These are phyloP conservation scores for Tetraodon nigroviridis DNA, from an alignment of 2,113 vertebrate species.

Conservation along the genomic window DNA sequence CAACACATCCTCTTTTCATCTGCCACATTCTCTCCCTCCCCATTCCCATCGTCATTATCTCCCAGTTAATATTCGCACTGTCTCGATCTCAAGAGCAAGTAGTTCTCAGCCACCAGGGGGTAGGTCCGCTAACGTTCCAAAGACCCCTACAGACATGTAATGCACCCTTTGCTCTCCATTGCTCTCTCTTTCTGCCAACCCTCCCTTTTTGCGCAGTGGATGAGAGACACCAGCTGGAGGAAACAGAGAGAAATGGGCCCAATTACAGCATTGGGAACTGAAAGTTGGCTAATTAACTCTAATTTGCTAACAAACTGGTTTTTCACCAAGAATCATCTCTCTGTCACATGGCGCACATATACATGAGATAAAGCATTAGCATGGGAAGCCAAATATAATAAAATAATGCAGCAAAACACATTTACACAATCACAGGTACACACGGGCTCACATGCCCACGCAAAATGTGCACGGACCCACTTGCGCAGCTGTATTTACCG, in stretches of 20 bases:
- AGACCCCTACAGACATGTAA: slow-evolving; percentile 63
- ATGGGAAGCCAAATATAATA: slow-evolving; percentile 21
- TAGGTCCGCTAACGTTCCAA: slow-evolving; percentile 43
- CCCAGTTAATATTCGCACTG: slow-evolving; percentile 63
- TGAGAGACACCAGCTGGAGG: slow-evolving; percentile 77
- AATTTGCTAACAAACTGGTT: slow-evolving; percentile 81
- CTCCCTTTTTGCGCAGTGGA: slow-evolving; percentile 57
- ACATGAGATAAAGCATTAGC: slow-evolving; percentile 28
- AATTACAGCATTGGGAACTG: slow-evolving; percentile 76
- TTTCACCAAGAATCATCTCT: slow-evolving; percentile 70
- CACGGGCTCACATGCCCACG: slow-evolving; percentile 39
- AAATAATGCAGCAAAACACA: slow-evolving; percentile 28
- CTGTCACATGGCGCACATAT: slow-evolving; percentile 58
- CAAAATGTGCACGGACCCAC: slow-evolving; percentile 46
- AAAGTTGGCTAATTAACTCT: slow-evolving; percentile 80
- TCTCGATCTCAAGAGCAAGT: slow-evolving; percentile 53
- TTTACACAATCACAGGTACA: slow-evolving; percentile 1
- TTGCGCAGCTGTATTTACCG: slow-evolving; percentile 77
- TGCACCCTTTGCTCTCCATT: slow-evolving; percentile 8
- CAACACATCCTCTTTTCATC: slow-evolving; percentile 54
- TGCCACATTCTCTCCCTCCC: slow-evolving; percentile 27
- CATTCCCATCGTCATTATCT: slow-evolving; percentile 67
- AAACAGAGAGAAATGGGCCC: slow-evolving; percentile 75
- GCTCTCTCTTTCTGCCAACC: slow-evolving; percentile 7
- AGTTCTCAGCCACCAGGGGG: slow-evolving; percentile 54